Conservation (phyloP, 2,888 invertebrate species). For the Melitaea athalia region DNA sequence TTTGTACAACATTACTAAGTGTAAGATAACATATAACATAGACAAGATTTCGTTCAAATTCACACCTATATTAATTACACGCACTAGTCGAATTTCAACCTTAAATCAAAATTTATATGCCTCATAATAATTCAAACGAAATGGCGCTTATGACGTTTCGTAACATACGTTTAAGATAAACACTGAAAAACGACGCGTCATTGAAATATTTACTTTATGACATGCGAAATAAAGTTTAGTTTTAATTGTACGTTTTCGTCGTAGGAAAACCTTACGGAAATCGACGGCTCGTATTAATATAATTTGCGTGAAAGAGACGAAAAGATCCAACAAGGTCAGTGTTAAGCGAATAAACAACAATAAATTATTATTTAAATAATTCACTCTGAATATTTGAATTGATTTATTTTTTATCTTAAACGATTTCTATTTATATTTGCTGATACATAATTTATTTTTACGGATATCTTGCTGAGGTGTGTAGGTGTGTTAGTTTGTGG, state of each 20-base stretch:
- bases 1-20: slow-evolving; percentile 78
- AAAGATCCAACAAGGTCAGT: slow-evolving; percentile 64
- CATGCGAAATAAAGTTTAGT: slow-evolving; percentile 46
- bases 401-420: slow-evolving; percentile 18
- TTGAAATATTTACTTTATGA: slow-evolving; percentile 51
- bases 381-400: slow-evolving; percentile 23
- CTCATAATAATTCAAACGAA: slow-evolving; percentile 36
- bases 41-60: slow-evolving; percentile 31
- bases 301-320: slow-evolving; percentile 58
- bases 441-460: neutral
- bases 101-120: slow-evolving; percentile 38
- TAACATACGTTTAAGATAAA: slow-evolving; percentile 58
- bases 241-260: slow-evolving; percentile 40
- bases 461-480: neutral
- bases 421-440: neutral
- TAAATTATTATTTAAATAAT: slow-evolving; percentile 42
- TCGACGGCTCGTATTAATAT: slow-evolving; percentile 51
- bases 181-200: slow-evolving; percentile 57
- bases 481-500: neutral
- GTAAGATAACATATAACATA: slow-evolving; percentile 78
- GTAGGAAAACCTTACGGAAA: slow-evolving; percentile 74
- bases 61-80: slow-evolving; percentile 15
- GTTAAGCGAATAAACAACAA: slow-evolving; percentile 60
- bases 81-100: slow-evolving; percentile 42
- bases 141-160: slow-evolving; percentile 46